Base-by-base conservation (phyloP, 2,888 invertebrate species). In the Boloria selene region DNA sequence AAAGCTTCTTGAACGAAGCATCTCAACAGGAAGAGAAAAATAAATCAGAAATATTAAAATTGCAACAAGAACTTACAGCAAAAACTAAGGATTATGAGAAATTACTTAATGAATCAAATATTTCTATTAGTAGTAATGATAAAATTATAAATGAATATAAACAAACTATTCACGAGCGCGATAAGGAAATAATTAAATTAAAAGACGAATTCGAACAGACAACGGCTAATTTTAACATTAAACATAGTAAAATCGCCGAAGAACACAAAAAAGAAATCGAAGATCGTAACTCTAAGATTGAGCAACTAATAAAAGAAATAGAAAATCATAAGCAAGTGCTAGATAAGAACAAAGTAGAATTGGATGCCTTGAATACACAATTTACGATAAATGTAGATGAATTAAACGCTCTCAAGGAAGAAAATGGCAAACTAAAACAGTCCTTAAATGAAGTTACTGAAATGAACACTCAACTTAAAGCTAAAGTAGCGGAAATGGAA, bases 261-360 rank as follows among this genome's bases (percentile, higher is more conserved):
- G 93, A 93, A 73, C 88, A 91, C 75, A 92, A 92, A 71, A 88
- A 90, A 76, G 91, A 93, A 77, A 88, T 93, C 47, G 89, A 89
- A 64, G 84, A 90, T 68, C 90, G 93, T 64, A 92, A 93, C 68
- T 79, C 77, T 18, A 90, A 91, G 80, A 92, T 94, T 76, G 87
- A 92, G 67, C 84, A 91, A 73, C 81, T 94, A 17, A 81, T 85
- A 14, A 87, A 87, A 75, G 90, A 93, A 79, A 89, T 93, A 2
- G 88, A 92, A 74, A 86, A 81, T 61, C 92, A 92, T 68, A 87
- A 88, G 69, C 81, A 82, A 60, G 86, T 90, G 63, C 77, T 92
- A 61, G 90, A 93, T 70, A 88, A 90, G 79, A 85, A 88, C 64
- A 88, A 87, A 76, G 73, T 86, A 18, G 93, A 94, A 79, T 80